These are phyloP conservation scores for Sapayoa aenigma DNA, from an alignment of 2,113 vertebrate species.

Conservation along the genomic window DNA sequence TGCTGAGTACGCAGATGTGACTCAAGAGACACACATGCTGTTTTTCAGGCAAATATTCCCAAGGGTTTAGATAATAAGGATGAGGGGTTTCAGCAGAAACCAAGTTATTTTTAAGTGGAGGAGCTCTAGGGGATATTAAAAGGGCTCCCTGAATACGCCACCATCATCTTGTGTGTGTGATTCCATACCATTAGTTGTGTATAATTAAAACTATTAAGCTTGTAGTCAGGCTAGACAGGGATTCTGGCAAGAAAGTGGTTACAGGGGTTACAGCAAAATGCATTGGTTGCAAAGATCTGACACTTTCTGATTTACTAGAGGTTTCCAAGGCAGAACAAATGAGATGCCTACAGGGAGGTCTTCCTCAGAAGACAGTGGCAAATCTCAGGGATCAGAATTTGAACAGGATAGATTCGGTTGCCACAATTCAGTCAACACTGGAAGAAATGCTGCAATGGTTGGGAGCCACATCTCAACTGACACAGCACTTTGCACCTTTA, in stretches of 20 bases:
- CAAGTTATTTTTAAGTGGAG: slow-evolving; percentile 33
- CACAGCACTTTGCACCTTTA: neutral
- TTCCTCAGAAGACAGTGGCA: neutral
- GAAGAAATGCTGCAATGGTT: neutral
- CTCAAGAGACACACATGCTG: slow-evolving; percentile 32
- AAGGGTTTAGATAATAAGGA: slow-evolving; percentile 1
- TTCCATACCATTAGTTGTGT: neutral
- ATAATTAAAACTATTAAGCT: neutral
- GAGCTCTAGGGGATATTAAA: neutral
- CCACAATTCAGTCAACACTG: neutral
- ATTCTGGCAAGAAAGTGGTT: neutral
- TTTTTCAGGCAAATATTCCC: slow-evolving; percentile 14
- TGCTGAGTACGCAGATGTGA: slow-evolving; percentile 16
- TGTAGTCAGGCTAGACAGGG: neutral
- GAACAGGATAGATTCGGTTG: neutral
- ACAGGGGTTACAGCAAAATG: neutral
- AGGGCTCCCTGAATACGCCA: neutral
- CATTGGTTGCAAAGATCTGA: neutral
- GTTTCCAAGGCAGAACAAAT: neutral
- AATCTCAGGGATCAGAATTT: neutral
- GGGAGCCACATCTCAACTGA: neutral
- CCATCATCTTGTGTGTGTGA: neutral
- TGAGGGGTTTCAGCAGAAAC: neutral
- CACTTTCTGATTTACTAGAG: neutral
- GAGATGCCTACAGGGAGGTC: neutral